These are phyloP conservation scores for Drosophila mercatorum DNA, from an alignment of 2,888 invertebrate species.

Conservation along the genomic window DNA sequence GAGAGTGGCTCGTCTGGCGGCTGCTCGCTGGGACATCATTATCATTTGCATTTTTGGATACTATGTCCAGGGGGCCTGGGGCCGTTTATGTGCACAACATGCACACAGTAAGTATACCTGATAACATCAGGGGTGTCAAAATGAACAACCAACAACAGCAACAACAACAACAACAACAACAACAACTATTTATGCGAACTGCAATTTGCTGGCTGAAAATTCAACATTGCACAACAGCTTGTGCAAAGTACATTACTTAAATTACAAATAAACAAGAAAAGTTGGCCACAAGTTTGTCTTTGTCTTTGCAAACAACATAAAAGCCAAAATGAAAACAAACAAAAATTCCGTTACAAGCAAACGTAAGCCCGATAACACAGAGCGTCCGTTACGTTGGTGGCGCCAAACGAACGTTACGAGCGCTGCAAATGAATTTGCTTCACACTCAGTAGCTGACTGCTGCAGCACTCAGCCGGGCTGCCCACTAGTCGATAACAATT, in stretches of 20 bases:
- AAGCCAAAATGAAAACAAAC: neutral
- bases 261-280: conserved; percentile 9
- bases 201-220: conserved; percentile 11
- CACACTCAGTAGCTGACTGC: conserved; percentile 22
- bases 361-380: conserved; percentile 7
- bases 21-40: conserved; percentile 36
- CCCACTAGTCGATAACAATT: conserved; percentile 21
- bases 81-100: conserved; percentile 43
- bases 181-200: conserved; percentile 1
- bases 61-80: conserved; percentile 6
- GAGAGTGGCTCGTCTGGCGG: conserved; percentile 14
- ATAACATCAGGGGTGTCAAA: conserved; percentile 35
- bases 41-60: conserved; percentile 34
- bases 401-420: conserved; percentile 14
- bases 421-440: conserved; percentile 4
- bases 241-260: conserved; percentile 1
- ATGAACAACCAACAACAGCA: conserved; percentile 7
- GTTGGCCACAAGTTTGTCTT: conserved; percentile 1
- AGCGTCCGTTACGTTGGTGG: conserved; percentile 6
- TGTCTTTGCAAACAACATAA: neutral
- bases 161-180: conserved; percentile 3
- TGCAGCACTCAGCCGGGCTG: conserved; percentile 15
- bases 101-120: conserved; percentile 46
- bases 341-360: neutral
- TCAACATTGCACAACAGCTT: conserved; percentile 7